Conservation (phyloP, 2,797 vertebrate species). For the Centropyge bicolor region DNA sequence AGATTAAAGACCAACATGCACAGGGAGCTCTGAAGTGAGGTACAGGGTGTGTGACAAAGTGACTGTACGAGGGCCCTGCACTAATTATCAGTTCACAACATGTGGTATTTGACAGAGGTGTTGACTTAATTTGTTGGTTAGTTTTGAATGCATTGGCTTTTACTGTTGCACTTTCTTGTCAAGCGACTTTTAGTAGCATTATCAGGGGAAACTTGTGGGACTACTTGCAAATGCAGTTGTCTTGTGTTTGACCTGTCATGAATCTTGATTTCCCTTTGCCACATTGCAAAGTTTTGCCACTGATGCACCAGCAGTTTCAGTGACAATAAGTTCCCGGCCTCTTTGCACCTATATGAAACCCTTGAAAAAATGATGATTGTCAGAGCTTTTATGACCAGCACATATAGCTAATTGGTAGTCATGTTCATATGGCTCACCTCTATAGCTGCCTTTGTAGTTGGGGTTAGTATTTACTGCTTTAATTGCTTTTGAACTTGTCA, state of each 20-base stretch:
- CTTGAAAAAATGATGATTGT: background rate
- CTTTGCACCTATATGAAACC: background rate
- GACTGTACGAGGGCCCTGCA: background rate
- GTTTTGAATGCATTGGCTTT: background rate
- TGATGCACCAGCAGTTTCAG: background rate
- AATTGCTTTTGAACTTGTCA: background rate
- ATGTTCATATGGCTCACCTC: background rate
- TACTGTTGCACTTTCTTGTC: background rate
- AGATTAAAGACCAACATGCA: background rate
- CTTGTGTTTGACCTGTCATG: background rate
- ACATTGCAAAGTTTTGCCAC: background rate
- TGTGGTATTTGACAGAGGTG: background rate
- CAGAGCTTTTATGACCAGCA: background rate
- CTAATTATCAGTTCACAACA: background rate
- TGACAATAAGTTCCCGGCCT: background rate
- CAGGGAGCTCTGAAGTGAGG: background rate
- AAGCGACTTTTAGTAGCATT: background rate
- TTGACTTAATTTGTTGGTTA: background rate
- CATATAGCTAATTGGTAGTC: background rate
- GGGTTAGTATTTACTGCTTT: background rate
- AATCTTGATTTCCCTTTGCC: background rate
- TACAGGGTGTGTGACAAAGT: constrained; percentile 2
- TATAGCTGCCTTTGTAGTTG: background rate
- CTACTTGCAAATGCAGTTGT: background rate
- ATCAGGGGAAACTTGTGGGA: background rate